Base-by-base conservation (phyloP, 2,888 invertebrate species). In the Nomada fucata region DNA sequence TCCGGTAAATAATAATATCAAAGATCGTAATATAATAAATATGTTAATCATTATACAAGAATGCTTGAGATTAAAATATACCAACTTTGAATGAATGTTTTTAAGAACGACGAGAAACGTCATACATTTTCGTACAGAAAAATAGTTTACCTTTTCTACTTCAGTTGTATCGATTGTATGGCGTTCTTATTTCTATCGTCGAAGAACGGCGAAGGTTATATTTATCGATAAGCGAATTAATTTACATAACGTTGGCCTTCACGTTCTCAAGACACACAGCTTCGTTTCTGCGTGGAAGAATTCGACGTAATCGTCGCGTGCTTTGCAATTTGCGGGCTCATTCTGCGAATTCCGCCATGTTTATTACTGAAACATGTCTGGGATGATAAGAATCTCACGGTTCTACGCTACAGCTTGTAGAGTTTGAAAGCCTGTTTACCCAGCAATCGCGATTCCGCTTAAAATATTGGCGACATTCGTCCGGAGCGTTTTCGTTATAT, bases 201-300 rank as follows among this genome's bases (percentile, higher is more conserved):
- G 70, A 61, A 50, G 68, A 64, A 64, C 47, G 47, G 68, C 53
- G 76, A 81, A 82, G 82, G 74, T 78, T 82, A 59, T 57, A 67
- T 53, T 77, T 55, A 55, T 67, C 57, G 83, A 83, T 83, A 82
- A 83, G 78, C 18, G 78, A 78, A 82, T 82, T 78, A 68, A 83
- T 83, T 83, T 82, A 75, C 83, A 82, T 82, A 83, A 82, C 61
- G 59, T 18, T 71, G 67, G 69, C 83, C 83, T 83, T 82, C 83
- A 26, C 75, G 60, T 78, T 82, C 68, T 57, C 71, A 53, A 59
- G 82, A 71, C 53, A 72, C 67, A 72, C 67, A 59, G 64, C 70
- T 60, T 68, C 70, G 61, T 82, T 76, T 60, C 76, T 64, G 53
- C 78, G 68, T 68, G 63, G 70, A 73, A 75, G 78, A 82, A 82